Conservation (phyloP, 2,113 vertebrate species). For the Mus spicilegus region DNA sequence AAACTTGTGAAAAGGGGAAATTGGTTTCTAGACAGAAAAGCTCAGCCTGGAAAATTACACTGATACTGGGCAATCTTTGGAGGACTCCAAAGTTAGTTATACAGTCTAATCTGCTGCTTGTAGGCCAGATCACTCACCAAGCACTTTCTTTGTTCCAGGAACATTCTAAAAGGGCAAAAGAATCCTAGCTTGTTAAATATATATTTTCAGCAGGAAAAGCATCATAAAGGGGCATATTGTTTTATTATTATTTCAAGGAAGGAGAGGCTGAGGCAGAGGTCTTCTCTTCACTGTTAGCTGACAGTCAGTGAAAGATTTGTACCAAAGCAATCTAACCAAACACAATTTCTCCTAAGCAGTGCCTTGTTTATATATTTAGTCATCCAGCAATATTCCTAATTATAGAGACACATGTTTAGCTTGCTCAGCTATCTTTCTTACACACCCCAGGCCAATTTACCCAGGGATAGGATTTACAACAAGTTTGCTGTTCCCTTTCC, state of each 20-base stretch:
- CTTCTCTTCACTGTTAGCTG: background rate
- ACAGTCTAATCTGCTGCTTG: background rate
- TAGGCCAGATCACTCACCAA: background rate
- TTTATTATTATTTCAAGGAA: slow-evolving; percentile 8
- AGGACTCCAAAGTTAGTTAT: background rate
- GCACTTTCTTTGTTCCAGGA: background rate
- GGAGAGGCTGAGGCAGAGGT: background rate
- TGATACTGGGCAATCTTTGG: background rate
- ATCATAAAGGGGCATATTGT: background rate
- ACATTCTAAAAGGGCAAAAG: background rate
- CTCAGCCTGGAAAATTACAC: slow-evolving; percentile 34
- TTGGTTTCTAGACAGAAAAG: background rate
- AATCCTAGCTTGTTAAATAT: background rate
- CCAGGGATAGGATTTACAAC: background rate
- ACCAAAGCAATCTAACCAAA: background rate
- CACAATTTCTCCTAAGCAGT: background rate
- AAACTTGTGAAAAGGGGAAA: slow-evolving; percentile 11
- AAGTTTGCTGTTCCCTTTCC: background rate
- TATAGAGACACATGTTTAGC: slow-evolving; percentile 13
- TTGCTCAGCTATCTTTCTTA: background rate
- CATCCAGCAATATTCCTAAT: slow-evolving; percentile 30
- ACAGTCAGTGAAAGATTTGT: background rate
- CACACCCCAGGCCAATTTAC: background rate
- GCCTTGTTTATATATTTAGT: slow-evolving; percentile 25
- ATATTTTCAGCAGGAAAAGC: background rate